These are phyloP conservation scores for Heterotilapia buettikoferi DNA, from an alignment of 2,113 vertebrate species.

Conservation along the genomic window DNA sequence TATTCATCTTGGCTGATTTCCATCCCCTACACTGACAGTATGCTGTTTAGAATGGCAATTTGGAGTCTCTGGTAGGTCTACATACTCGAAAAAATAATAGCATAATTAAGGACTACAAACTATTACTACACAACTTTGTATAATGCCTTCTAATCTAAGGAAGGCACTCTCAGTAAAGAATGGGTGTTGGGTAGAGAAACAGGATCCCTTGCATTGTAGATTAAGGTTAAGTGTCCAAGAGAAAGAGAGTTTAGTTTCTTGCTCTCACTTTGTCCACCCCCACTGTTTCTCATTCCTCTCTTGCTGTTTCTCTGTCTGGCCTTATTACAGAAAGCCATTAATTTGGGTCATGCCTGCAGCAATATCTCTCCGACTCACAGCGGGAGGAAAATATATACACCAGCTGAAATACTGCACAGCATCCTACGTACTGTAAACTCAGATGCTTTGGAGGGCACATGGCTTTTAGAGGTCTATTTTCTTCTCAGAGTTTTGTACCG, in stretches of 20 bases:
- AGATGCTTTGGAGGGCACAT: constrained; percentile 1
- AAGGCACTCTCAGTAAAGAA: background rate
- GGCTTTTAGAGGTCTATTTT: background rate
- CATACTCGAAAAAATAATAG: background rate
- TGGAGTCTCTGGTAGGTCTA: background rate
- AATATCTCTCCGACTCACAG: constrained; percentile 17
- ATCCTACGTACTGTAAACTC: constrained; percentile 1
- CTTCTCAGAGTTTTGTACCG: background rate
- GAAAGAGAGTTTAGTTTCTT: constrained; percentile 48
- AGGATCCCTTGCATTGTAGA: constrained; percentile 13
- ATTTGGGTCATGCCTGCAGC: constrained; percentile 61
- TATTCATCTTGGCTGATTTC: background rate
- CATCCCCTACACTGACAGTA: background rate
- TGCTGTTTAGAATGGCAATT: background rate
- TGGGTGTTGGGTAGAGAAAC: constrained; percentile 26
- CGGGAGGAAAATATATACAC: background rate
- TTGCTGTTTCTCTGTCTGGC: constrained; percentile 49
- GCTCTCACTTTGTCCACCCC: constrained; percentile 37
- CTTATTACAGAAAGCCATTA: constrained; percentile 46
- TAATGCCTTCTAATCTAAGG: background rate
- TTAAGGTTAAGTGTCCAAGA: constrained; percentile 36
- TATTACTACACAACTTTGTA: background rate
- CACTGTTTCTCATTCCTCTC: constrained; percentile 41
- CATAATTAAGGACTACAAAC: background rate
- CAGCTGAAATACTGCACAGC: constrained; percentile 14